Evolutionary conservation across 2,113 vertebrate genomes (phyloP), one percentile per base, ranked within the genome.

Genomic region (Xiphophorus maculatus): DNA sequence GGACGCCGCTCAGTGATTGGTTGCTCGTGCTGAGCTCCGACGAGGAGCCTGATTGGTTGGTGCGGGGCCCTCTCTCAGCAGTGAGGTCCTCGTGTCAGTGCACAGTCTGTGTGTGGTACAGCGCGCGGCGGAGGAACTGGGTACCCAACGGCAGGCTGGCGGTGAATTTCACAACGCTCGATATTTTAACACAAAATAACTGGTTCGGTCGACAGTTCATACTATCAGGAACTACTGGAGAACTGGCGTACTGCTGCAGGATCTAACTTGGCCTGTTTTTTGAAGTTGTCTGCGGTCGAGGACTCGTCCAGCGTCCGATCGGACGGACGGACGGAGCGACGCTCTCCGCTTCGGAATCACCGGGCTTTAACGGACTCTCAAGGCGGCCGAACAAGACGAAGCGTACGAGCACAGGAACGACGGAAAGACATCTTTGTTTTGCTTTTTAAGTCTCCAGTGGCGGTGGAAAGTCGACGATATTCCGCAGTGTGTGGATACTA

Each of bases 51-150:
- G 89, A 95, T 95, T 96, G 95, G 94, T 86, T 71, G 74, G 84
- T 63, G 89, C 85, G 71, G 76, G 91, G 90, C 90, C 91, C 93
- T 95, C 94, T 94, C 94, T 91, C 94, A 89, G 89, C 95, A 91
- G 95, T 93, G 93, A 90, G 93, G 92, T 95, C 95, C 95, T 94
- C 95, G 93, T 95, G 95, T 94, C 94, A 89, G 90, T 89, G 90
- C 91, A 69, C 90, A 94, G 95, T 93, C 94, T 95, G 96, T 95
- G 96, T 96, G 96, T 95, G 96, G 96, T 91, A 93, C 90, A 78
- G 93, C 86, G 87, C 85, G 90, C 87, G 87, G 89, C 82, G 88
- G 89, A 93, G 89, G 87, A 91, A 85, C 92, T 76, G 88, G 83
- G 82, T 80, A 87, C 80, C 85, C 77, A 63, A 66, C 81, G 60